Evolutionary conservation across 2,113 vertebrate genomes (phyloP), one percentile per base, ranked within the genome.

Genomic region (Erinaceus europaeus): DNA sequence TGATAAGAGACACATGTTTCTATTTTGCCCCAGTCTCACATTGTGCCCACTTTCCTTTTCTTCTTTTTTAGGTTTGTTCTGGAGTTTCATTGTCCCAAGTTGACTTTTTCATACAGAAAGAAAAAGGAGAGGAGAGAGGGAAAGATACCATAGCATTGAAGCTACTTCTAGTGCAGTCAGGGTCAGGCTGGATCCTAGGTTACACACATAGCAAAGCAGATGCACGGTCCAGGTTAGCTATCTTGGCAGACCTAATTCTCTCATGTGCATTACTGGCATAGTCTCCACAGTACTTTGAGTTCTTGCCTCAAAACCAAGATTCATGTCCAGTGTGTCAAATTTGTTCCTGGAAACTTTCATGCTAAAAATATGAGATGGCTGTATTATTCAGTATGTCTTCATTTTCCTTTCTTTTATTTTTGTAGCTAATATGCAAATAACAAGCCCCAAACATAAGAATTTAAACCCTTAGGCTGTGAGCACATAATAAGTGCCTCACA

Each of bases 381-480:
- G 1, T 61, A 75, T 82, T 86, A 52, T 69, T 84, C 64, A 77
- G 74, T 86, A 69, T 89, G 36, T 55, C 68, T 89, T 78, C 77
- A 83, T 69, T 88, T 68, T 64, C 68, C 81, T 85, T n/a, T n/a
- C n/a, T n/a, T n/a, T n/a, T n/a, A 44, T 76, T 57, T 92, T 77
- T 67, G 7, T 85, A 57, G 34, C 61, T 61, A 61, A 79, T 91
- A 91, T 86, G 76, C 75, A 94, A 92, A 91, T 80, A 95, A 92
- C 34, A 46, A 92, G 50, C 42, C 53, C 61, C 77, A 75, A 91
- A 89, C 78, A 74, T 68, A 72, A 77, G 75, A 88, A 91, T 84
- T 80, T 90, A 86, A 50, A 78, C 29, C 64, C 79, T 84, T 83
- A 76, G 44, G 48, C 67, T 83, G 46, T 11, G 25, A 89, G 75